Evolutionary conservation across 2,888 invertebrate genomes (phyloP), one percentile per base, ranked within the genome.

Genomic region (Tenthredo mesomela): DNA sequence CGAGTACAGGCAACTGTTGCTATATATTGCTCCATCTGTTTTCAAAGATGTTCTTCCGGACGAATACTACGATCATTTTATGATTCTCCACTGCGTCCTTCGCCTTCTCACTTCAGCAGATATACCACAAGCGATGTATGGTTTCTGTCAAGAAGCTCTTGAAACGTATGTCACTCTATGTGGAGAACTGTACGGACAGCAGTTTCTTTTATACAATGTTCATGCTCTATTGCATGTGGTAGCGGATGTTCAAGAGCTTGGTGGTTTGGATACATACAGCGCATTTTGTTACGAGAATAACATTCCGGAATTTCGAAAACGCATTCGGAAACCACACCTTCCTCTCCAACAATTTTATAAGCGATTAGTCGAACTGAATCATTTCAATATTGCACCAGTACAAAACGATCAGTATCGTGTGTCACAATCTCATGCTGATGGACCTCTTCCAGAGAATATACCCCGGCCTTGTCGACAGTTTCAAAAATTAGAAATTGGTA

Each of bases 141-240:
- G 43, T 43, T 43, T 43, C 43, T 43, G 43, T 43, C 43, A 43
- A 43, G 77, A 78, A n/a, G 40, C 77, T 37, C 25, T 84, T 0
- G 37, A 84, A 43, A 77, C 40, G 21, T 84, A 77, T 40, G 84
- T 84, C 12, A 15, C 21, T 7, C 29, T 77, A 25, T 77, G 58
- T 61, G 84, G 50, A 78, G 9, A 29, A 58, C 25, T 84, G 29
- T 84, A 84, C 47, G 84, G 84, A 33, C 61, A 84, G 15, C n/a
- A 77, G 43, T 84, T 84, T 43, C 15, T 84, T 10, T 75, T 77
- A 2, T 84, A 84, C 25, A 84, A 84, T 84, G 54, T 77, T 4
- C 84, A 84, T 77, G 84, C 18, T 33, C 61, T 84, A 10, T 77
- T 84, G 77, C 84, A 84, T 58, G 18, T 84, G 12, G 84, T 77